These are phyloP conservation scores for Heteromyza rotundicornis DNA, from an alignment of 2,888 invertebrate species.

Conservation along the genomic window DNA sequence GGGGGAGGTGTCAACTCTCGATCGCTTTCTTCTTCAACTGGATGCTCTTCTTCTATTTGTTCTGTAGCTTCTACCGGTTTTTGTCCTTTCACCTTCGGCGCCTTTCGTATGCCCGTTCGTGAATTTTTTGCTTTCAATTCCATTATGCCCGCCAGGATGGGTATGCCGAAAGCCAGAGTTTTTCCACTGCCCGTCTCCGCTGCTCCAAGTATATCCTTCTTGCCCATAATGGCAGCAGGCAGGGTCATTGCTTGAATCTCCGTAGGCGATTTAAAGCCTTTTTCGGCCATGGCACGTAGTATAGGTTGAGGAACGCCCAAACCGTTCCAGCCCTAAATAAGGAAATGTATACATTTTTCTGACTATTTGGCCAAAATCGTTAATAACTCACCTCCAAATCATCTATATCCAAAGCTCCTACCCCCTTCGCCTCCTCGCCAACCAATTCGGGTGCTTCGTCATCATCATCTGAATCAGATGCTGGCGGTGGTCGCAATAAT, in stretches of 20 bases:
- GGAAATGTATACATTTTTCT: not conserved
- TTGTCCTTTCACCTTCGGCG: constrained; percentile 39
- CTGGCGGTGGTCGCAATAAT: constrained; percentile 46
- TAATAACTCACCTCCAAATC: constrained; percentile 37
- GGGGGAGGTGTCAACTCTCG: constrained; percentile 61
- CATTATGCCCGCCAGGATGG: constrained; percentile 86
- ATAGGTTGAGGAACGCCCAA: constrained; percentile 72
- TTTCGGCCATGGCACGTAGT: constrained; percentile 75
- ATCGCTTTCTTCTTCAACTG: constrained; percentile 44
- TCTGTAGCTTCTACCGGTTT: not conserved
- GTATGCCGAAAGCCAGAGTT: constrained; percentile 96
- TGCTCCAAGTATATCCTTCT: constrained; percentile 94
- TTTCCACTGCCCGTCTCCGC: constrained; percentile 99
- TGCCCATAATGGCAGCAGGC: constrained; percentile 83
- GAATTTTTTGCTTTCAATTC: constrained; percentile 66
- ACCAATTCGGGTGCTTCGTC: constrained; percentile 29
- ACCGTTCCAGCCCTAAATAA: constrained; percentile 68
- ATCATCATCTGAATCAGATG: constrained; percentile 30
- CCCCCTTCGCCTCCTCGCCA: not conserved
- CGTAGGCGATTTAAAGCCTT: constrained; percentile 83
- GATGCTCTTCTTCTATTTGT: constrained; percentile 26
- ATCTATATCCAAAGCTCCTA: constrained; percentile 31
- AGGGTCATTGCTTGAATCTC: constrained; percentile 83
- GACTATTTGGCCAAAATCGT: not conserved
- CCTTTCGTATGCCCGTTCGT: constrained; percentile 54